Conservation (phyloP, 2,888 invertebrate genomes). For the Chymomyza procnemis region DNA sequence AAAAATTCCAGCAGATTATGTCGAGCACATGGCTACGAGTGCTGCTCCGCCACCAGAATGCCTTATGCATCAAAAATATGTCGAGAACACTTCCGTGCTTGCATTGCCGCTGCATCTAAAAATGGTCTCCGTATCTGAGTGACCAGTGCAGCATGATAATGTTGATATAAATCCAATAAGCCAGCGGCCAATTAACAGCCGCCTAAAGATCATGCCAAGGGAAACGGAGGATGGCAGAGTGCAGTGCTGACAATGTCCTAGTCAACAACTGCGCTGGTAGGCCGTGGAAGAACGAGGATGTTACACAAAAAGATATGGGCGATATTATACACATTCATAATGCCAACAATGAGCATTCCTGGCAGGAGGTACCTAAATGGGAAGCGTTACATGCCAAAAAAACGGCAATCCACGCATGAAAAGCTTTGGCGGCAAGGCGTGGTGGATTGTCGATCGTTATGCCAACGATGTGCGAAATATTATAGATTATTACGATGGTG, state of each 20-base stretch:
- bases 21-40: conserved; percentile 39
- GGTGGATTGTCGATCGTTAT: conserved; percentile 97
- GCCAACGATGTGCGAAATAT: conserved; percentile 95
- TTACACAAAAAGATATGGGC: conserved; percentile 93
- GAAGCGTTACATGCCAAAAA: conserved; percentile 96
- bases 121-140: conserved; percentile 80
- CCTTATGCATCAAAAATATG: conserved; percentile 87
- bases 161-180: conserved; percentile 89
- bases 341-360: conserved; percentile 98
- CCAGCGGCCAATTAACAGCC: conserved; percentile 96
- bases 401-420: conserved; percentile 91
- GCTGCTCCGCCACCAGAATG: conserved; percentile 86
- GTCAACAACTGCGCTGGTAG: conserved; percentile 99
- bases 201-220: conserved; percentile 94
- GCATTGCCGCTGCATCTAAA: conserved; percentile 62
- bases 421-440: conserved; percentile 96
- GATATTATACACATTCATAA: conserved; percentile 99
- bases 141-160: conserved; percentile 84
- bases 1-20: conserved; percentile 47
- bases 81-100: conserved; percentile 55
- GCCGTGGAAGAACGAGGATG: conserved; percentile 96
- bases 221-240: conserved; percentile 87
- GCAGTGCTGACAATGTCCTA: conserved; percentile 97
- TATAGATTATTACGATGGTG: conserved; percentile 99
- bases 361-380: conserved; percentile 99